Evolutionary conservation across 2,113 vertebrate species (phyloP).

Genomic region (Ivindomyrus marchei): DNA sequence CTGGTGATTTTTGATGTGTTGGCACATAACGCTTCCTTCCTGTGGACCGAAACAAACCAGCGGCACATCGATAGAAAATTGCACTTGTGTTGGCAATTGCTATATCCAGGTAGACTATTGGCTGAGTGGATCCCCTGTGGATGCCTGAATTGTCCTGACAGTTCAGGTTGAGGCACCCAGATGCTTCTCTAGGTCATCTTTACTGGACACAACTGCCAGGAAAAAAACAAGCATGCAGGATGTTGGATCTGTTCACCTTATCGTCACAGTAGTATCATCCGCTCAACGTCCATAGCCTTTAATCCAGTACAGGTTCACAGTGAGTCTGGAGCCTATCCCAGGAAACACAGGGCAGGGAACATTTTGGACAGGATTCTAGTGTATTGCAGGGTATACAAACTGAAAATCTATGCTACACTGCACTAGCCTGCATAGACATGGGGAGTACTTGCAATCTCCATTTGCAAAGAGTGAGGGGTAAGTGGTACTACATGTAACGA

Average conservation of each 20-base stretch:
- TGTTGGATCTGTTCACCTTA: background rate
- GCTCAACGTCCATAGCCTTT: background rate
- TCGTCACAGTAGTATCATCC: background rate
- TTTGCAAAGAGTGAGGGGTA: background rate
- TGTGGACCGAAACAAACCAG: background rate
- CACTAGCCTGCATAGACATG: background rate
- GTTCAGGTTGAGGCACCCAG: background rate
- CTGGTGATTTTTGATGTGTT: slow-evolving; percentile 7
- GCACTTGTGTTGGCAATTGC: background rate
- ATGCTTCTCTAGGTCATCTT: slow-evolving; percentile 2
- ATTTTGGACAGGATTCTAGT: background rate
- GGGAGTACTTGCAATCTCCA: background rate
- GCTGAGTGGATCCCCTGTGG: background rate
- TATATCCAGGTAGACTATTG: background rate
- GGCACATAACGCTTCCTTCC: background rate
- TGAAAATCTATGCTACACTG: background rate
- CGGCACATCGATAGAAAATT: background rate
- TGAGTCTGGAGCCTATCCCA: slow-evolving; percentile 2
- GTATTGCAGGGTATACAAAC: background rate
- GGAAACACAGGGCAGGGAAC: background rate
- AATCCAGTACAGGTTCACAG: background rate
- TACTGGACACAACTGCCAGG: background rate
- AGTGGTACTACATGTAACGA: background rate
- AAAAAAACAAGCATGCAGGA: background rate
- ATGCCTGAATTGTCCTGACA: background rate